phyloP scores from a whole-genome alignment of 2,888 invertebrate genomes.

The Alloscopus bannaensis region DNA sequence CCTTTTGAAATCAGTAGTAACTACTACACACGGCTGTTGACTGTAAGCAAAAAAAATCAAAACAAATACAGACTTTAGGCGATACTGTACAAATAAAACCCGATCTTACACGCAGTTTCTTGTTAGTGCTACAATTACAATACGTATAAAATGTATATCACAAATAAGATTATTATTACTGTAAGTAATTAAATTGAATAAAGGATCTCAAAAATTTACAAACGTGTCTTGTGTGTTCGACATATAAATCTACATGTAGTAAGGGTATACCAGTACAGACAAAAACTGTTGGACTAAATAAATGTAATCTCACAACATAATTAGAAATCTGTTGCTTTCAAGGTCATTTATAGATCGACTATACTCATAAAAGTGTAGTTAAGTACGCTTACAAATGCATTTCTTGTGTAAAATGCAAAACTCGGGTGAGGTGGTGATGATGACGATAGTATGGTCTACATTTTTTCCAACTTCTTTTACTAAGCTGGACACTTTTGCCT shows the following conservation, averaged over 20 bases:
- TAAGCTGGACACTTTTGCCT: too few species aligned
- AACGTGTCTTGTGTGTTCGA: slow-evolving; percentile 4
- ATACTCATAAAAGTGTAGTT: too few species aligned
- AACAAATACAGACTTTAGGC: not conserved
- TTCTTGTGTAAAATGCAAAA: too few species aligned
- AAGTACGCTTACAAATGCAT: too few species aligned
- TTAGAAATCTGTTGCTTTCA: too few species aligned
- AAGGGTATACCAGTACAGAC: not conserved
- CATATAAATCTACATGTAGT: not conserved
- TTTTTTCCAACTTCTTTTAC: too few species aligned
- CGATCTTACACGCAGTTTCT: slow-evolving; percentile 13
- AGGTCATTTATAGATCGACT: too few species aligned
- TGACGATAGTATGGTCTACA: too few species aligned
- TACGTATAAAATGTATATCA: slow-evolving; percentile 62
- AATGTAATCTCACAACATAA: too few species aligned
- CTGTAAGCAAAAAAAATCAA: slow-evolving; percentile 20
- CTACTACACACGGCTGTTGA: not conserved
- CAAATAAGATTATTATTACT: slow-evolving; percentile 45
- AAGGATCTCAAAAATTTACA: slow-evolving; percentile 14
- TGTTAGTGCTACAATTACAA: slow-evolving; percentile 48
- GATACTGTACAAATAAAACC: slow-evolving; percentile 16
- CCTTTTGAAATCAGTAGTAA: not conserved
- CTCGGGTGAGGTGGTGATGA: too few species aligned
- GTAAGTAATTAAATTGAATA: too few species aligned
- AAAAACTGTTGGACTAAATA: too few species aligned